Base-by-base conservation (phyloP, 1,140 invertebrate genomes). In the Odontomachus brunneus region DNA sequence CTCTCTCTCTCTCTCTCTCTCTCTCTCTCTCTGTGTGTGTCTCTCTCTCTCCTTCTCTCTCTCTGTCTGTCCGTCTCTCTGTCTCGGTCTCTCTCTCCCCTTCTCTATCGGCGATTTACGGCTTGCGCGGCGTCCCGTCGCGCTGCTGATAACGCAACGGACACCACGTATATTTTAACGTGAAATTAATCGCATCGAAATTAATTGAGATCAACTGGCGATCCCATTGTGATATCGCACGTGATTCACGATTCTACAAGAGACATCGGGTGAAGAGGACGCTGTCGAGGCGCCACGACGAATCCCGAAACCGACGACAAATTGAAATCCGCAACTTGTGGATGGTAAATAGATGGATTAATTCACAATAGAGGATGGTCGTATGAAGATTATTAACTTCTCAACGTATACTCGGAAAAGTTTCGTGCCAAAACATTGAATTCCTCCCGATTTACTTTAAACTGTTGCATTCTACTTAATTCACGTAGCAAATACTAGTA, bases 171-270 rank as follows among this genome's bases (percentile, higher is more conserved):
- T 73, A 59, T 38, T 60, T 73, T 73, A 73, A 44, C 33, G 60
- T 33, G 60, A 73, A 73, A 73, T 73, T 59, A 73, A 59, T 73
- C 44, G 53, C 15, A 33, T 26, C 26, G 71, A 60, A 73, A 73
- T 60, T 73, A 73, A 73, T 73, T 73, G 71, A 73, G 33, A 73
- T 60, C 60, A n/a, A 73, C 51, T 73, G 59, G 59, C 53, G 71
- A 59, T 73, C 19, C 53, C 29, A 33, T 33, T 33, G 15, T 26
- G 22, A 9, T 44, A 71, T 71, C 51, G 24, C 33, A 33, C 49
- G 22, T 73, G 71, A 59, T 73, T 59, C 53, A 73, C 53, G 53
- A 73, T 4, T 38, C 3, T 11, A n/a, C 15, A 38, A 29, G 26
- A 29, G 22, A 15, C 14, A 26, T 60, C 15, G 24, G 57, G 26